These are phyloP conservation scores for Cardinalis cardinalis DNA, from an alignment of 2,113 vertebrate species.

Conservation along the genomic window DNA sequence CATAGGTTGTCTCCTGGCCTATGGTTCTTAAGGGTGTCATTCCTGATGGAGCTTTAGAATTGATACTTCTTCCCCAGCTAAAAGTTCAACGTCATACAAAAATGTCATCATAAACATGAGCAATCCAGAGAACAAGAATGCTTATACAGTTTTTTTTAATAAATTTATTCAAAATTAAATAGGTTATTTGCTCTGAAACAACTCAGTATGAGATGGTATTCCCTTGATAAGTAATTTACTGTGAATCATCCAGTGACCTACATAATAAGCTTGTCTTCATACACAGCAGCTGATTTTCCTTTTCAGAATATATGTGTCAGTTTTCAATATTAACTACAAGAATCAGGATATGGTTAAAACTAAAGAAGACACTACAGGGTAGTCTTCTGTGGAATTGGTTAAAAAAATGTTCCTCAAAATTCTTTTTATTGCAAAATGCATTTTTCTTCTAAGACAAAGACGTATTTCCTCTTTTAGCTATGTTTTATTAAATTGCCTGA, in stretches of 20 bases:
- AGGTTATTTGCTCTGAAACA: background rate
- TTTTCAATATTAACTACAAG: background rate
- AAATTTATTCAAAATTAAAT: background rate
- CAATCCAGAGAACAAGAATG: background rate
- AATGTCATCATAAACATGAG: background rate
- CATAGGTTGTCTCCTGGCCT: background rate
- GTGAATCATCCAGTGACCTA: background rate
- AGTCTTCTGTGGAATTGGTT: background rate
- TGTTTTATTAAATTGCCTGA: background rate
- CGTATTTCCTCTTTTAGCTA: background rate
- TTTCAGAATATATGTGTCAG: background rate
- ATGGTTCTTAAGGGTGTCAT: background rate
- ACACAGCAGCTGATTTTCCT: background rate
- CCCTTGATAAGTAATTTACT: background rate
- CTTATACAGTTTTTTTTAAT: background rate
- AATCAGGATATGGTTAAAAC: background rate
- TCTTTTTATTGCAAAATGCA: background rate
- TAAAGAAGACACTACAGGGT: background rate
- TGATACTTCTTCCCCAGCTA: background rate
- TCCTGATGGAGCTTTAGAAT: background rate
- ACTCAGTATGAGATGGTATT: background rate
- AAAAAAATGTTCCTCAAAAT: background rate
- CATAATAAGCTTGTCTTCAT: background rate
- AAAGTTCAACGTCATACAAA: background rate
- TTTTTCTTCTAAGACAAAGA: background rate